Percentiles rank a stretch among this genome's conserved stretches.
Conservation (phyloP, 2,797 vertebrate species). For the Phrynocephalus vlangalii region DNA sequence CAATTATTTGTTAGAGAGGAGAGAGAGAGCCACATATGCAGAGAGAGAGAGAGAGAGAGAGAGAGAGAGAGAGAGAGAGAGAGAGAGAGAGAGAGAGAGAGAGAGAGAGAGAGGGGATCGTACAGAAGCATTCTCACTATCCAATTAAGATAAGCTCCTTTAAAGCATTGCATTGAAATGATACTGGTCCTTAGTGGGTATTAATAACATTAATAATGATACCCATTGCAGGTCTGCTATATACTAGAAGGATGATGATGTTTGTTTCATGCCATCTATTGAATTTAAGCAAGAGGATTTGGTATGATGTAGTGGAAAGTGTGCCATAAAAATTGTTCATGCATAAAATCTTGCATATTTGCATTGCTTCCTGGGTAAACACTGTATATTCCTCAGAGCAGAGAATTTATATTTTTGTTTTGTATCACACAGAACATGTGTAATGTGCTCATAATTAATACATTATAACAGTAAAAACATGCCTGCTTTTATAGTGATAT, state of each 20-base stretch:
- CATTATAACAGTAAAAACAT: conserved; percentile 16
- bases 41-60: neutral
- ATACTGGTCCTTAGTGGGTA: conserved; percentile 17
- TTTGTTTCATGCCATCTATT: neutral
- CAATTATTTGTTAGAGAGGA: conserved; percentile 8
- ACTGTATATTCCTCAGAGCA: neutral
- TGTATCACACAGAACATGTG: conserved; percentile 9
- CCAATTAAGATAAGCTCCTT: conserved; percentile 22
- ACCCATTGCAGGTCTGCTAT: neutral
- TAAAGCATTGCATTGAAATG: conserved; percentile 6
- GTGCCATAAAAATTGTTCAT: conserved; percentile 21
- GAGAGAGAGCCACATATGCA: no score
- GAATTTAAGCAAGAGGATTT: neutral
- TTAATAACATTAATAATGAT: conserved; percentile 37
- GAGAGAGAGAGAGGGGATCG: neutral
- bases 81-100: no score
- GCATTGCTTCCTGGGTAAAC: conserved; percentile 22
- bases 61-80: no score
- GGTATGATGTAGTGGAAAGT: conserved; percentile 5
- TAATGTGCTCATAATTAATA: conserved; percentile 38
- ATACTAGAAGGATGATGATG: neutral
- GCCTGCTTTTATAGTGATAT: conserved; percentile 22
- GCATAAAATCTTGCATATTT: conserved; percentile 26
- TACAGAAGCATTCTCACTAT: conserved; percentile 8
- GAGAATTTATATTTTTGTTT: conserved; percentile 27